Conservation (phyloP, 2,113 vertebrate genomes). For the Pteruthius melanotis region DNA sequence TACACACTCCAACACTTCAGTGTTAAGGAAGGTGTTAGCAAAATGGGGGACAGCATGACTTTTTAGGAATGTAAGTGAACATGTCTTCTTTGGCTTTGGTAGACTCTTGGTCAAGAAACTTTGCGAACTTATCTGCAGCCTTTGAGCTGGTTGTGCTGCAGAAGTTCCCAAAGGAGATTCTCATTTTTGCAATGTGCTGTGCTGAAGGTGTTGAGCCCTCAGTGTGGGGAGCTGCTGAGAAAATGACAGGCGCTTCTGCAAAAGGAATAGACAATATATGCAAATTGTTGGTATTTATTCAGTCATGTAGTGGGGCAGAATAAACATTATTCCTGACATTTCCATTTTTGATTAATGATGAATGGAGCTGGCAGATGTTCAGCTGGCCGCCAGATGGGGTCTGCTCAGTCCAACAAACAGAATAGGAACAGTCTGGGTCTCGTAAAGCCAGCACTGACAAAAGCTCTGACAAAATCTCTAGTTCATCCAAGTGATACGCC, state of each 20-base stretch:
- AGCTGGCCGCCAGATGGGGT: conserved; percentile 20
- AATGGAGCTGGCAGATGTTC: conserved; percentile 38
- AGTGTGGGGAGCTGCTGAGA: not conserved
- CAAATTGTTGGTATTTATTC: conserved; percentile 46
- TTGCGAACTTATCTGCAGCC: not conserved
- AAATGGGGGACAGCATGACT: not conserved
- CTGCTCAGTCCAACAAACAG: not conserved
- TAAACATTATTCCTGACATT: conserved; percentile 48
- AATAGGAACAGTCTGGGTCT: not conserved
- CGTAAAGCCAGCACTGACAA: not conserved
- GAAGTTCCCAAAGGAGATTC: not conserved
- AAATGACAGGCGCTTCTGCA: not conserved
- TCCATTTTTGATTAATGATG: conserved; percentile 47
- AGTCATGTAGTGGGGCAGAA: not conserved
- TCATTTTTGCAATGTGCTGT: not conserved
- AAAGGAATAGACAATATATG: conserved; percentile 6
- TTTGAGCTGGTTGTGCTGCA: not conserved
- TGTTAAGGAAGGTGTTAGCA: not conserved
- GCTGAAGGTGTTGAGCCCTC: not conserved
- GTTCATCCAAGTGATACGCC: not conserved
- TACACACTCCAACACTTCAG: not conserved
- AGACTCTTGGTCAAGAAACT: not conserved
- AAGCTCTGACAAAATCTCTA: not conserved
- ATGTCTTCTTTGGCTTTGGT: accelerated
- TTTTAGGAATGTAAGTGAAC: not conserved